Base-by-base conservation (phyloP, 2,888 invertebrate genomes). In the Cerastis leucographa region DNA sequence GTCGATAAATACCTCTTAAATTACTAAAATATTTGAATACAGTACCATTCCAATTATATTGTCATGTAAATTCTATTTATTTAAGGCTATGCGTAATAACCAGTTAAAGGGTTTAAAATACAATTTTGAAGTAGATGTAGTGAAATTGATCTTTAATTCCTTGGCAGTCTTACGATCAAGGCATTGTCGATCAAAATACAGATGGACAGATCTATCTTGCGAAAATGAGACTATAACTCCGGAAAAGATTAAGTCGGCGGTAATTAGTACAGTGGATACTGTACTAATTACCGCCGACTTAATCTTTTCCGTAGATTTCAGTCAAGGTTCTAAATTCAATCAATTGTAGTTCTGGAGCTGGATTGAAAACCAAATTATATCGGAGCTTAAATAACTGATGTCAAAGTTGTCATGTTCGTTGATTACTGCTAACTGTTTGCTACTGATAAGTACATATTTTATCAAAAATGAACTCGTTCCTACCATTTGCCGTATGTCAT, bases 31-130 rank as follows among this genome's bases (percentile, higher is more conserved):
- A 49, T 79, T 79, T 59, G 42, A 80, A 64, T 59, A 65, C 14
- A 2, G 2, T 54, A 49, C 17, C n/a, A 17, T 62, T 42, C 42
- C 35, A 25, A 56, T 54, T 62, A 46, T 17, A 79, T 80, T 75
- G 68, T 80, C 51, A 81, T 81, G 69, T 76, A 61, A 81, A 80
- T 78, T 54, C 7, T 59, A 54, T 29, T 61, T 78, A 72, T 66
- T 61, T 59, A 40, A 71, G 51, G 9, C 9, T 62, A 22, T 22
- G 11, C 7, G 17, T 11, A 62, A 42, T 42, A 22, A 42, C 17
- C 19, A 1, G 17, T 59, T 59, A 4, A 29, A 1, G 19, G 4
- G 19, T 59, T 19, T 59, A 19, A 59, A 25, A 25, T 56, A 25
- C 54, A 4, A 51, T 56, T 56, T 59, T 59, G 14, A 44, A 9